Base-by-base conservation (phyloP, 2,888 invertebrate genomes). In the Anthrax anthrax region DNA sequence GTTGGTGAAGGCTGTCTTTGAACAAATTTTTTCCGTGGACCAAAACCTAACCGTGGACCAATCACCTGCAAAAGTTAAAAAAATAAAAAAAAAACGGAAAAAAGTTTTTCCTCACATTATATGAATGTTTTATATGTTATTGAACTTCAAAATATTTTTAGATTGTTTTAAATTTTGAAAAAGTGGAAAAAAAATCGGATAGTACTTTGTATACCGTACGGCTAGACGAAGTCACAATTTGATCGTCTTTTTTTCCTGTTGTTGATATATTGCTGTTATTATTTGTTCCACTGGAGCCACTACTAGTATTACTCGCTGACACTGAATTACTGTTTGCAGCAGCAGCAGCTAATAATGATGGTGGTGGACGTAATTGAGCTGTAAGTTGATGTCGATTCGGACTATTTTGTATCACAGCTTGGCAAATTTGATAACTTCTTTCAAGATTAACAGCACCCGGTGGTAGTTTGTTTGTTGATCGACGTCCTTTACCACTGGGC, bases 371-470 rank as follows among this genome's bases (percentile, higher is more conserved):
- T 56, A 90, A 67, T 62, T 90, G 90, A 8, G 84, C 84, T 47
- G 85, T 79, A 42, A 90, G 67, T 57, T 88, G 88, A 62, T 90
- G 88, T 17, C 90, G 74, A 70, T 91, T 91, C 1, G 89, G 89
- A 61, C 90, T 92, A 66, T 89, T 91, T 69, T 91, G 90, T 53
- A 95, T 88, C n/a, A 86, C 86, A 39, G 86, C 86, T 67, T 85
- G 86, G 59, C 88, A 89, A 57, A 95, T 95, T 70, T 94, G 92
- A 67, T 92, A 90, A 63, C 94, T 94, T 47, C 95, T 77, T 64
- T 94, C 92, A 46, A 94, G 70, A 69, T 95, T 94, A 34, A 94
- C 88, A 5, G 87, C 87, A 2, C 90, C 90, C 0, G 89, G 90
- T 1, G 90, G 89, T 50, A 87, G 80, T 63, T 84, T 84, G 58